phyloP scores from a whole-genome alignment of 2,888 invertebrate genomes.

The Papilio demoleus region DNA sequence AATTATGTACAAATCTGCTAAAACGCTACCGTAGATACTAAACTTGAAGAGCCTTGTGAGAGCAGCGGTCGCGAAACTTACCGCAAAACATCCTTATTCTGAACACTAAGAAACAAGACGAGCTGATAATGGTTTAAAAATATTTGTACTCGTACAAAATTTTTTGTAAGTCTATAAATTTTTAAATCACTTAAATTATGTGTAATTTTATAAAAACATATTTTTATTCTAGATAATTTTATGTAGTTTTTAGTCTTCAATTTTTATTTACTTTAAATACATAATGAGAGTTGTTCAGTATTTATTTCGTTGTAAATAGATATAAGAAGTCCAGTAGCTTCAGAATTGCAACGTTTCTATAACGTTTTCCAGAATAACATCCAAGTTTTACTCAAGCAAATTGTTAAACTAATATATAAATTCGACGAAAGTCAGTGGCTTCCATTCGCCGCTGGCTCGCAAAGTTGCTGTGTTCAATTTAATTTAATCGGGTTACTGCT shows the following conservation, averaged over 20 bases:
- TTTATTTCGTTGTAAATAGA: too few species aligned
- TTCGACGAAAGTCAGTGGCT: constrained; percentile 62
- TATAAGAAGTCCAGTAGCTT: too few species aligned
- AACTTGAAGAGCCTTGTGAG: constrained; percentile 57
- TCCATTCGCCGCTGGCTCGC: constrained; percentile 48
- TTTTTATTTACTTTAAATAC: too few species aligned
- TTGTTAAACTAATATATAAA: constrained; percentile 67
- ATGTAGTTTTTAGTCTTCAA: too few species aligned
- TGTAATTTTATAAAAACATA: background rate
- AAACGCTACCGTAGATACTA: constrained; percentile 51
- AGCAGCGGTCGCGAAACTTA: constrained; percentile 45
- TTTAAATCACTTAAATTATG: background rate
- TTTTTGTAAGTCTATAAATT: background rate
- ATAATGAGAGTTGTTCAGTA: too few species aligned
- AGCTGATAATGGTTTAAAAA: too few species aligned
- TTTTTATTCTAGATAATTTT: background rate
- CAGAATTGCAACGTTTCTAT: constrained; percentile 43
- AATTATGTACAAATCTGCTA: constrained; percentile 27
- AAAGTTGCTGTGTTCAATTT: constrained; percentile 59
- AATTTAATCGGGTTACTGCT: constrained; percentile 60
- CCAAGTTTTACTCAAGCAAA: constrained; percentile 55
- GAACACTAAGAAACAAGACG: constrained; percentile 39
- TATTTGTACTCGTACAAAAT: too few species aligned
- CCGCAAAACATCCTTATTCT: constrained; percentile 38
- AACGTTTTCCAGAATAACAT: constrained; percentile 43